Evolutionary conservation across 2,797 vertebrate species (phyloP).

Genomic region (Peromyscus melanophrys): DNA sequence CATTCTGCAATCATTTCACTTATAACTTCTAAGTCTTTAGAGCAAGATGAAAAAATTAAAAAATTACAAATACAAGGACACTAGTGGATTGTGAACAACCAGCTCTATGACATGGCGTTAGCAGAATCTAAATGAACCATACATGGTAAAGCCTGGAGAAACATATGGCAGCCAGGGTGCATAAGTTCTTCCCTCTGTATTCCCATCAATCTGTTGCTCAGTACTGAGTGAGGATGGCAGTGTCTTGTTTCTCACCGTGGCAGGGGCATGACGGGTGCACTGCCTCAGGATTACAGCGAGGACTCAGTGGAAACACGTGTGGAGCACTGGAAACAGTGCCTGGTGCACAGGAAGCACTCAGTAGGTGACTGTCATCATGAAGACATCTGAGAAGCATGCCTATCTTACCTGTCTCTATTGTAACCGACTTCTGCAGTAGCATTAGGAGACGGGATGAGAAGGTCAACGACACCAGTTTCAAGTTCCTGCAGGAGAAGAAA

Average conservation of each 20-base stretch:
- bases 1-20: slow-evolving; percentile 52
- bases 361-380: not conserved
- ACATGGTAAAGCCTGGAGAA: not conserved
- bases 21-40: slow-evolving; percentile 35
- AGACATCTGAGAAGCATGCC: not conserved
- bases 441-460: slow-evolving; percentile 94
- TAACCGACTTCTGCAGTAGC: slow-evolving; percentile 94
- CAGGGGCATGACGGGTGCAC: not conserved
- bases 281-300: not conserved
- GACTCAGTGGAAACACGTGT: not conserved
- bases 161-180: not conserved
- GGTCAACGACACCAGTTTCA: slow-evolving; percentile 93
- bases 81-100: slow-evolving; percentile 8
- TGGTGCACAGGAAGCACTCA: not conserved
- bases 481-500: slow-evolving; percentile 89
- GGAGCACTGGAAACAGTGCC: not conserved
- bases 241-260: not conserved
- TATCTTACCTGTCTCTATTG: slow-evolving; percentile 92
- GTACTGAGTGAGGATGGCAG: not conserved
- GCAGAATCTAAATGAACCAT: slow-evolving; percentile 37
- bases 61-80: slow-evolving; percentile 7
- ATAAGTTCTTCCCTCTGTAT: not conserved
- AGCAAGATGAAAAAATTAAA: slow-evolving; percentile 58
- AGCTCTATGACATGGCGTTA: slow-evolving; percentile 38
- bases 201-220: not conserved